These are phyloP conservation scores for Phrynocephalus forsythii DNA, from an alignment of 2,797 vertebrate species.

Conservation along the genomic window DNA sequence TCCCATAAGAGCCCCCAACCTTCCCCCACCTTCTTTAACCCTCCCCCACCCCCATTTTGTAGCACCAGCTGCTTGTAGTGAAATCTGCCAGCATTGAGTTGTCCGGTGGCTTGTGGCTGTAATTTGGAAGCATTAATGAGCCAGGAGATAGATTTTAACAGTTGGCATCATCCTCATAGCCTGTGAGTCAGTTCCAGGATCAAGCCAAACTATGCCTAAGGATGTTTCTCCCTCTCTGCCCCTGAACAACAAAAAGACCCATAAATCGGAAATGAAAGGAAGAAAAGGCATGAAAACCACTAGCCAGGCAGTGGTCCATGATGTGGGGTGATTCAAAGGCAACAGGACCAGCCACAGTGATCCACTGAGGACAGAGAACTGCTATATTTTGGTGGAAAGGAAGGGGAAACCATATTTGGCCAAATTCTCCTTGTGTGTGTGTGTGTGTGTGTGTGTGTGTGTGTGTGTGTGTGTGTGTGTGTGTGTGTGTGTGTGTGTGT, in stretches of 20 bases:
- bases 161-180: neutral
- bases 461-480: neutral
- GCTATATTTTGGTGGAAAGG: neutral
- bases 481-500: neutral
- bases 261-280: neutral
- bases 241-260: neutral
- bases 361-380: neutral
- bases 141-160: conserved; percentile 1
- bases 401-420: neutral
- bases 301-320: neutral
- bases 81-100: neutral
- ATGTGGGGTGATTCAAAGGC: neutral
- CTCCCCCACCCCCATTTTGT: neutral
- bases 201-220: neutral
- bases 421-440: neutral
- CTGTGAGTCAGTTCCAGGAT: neutral
- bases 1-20: neutral
- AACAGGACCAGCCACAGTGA: neutral
- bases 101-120: neutral
- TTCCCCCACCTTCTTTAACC: too few relatives aligned
- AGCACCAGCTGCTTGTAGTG: conserved; percentile 15
- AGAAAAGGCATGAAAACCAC: neutral
- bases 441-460: neutral
- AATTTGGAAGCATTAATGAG: conserved; percentile 5
- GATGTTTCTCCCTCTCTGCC: neutral